Evolutionary conservation across 2,797 vertebrate genomes (phyloP), one percentile per base, ranked within the genome.

Genomic region (Gephyroberyx darwinii): DNA sequence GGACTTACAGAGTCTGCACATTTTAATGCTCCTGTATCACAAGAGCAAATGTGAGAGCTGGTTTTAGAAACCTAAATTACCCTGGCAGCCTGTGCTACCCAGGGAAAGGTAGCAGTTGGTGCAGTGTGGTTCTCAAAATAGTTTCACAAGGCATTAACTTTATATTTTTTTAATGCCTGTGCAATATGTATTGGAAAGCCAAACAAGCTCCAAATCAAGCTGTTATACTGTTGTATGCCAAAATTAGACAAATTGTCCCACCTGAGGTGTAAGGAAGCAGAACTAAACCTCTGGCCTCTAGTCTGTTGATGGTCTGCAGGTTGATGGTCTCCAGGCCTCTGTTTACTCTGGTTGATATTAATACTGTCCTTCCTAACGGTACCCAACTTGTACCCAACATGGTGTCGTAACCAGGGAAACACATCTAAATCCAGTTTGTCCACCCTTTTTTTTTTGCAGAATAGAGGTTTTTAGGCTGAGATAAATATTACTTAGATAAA

Each of bases 51-150:
- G 59, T 78, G 69, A 81, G 75, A 69, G 80, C 84, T 78, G 61
- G 33, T 84, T 88, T 85, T 84, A 78, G 84, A 82, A 80, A 80
- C 30, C 60, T 64, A 81, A 86, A 87, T 87, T 80, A 82, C 48
- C 67, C 71, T 72, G 68, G 68, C 74, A 84, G 71, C 7, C 58
- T 26, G 62, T 35, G 48, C 63, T 83, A 75, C 70, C 70, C 48
- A 48, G 50, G 75, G 83, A 84, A 85, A 65, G 72, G 77, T 83
- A 79, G 71, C 65, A n/a, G 82, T 81, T 85, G 77, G 63, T 78
- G 31, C 64, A 58, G 55, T 70, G 60, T 69, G 62, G 20, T 6
- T 62, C 45, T 67, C 31, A 65, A 82, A 88, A 88, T 88, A 87
- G 35, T 65, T 75, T 81, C 55, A 75, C 55, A 67, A 80, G 75